phyloP scores from a whole-genome alignment of 2,797 vertebrate species.

The Labroides dimidiatus region DNA sequence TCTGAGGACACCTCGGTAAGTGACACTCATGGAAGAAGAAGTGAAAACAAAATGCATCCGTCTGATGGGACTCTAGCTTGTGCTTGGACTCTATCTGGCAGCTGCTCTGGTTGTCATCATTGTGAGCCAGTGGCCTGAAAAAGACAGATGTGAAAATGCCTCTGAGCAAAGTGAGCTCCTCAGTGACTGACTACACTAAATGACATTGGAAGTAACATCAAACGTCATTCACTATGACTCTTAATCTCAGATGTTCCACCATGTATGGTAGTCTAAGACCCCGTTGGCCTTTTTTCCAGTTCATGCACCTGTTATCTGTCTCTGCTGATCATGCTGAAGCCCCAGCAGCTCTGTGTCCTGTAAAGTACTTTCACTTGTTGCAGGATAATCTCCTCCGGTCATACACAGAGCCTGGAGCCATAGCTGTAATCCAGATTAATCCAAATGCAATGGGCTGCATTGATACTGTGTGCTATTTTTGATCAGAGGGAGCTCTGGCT shows the following conservation, averaged over 20 bases:
- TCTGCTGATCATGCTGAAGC: conserved; percentile 14
- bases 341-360: conserved; percentile 12
- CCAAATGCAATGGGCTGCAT: conserved; percentile 63
- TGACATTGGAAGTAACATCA: conserved; percentile 4
- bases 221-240: conserved; percentile 10
- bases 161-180: conserved; percentile 13
- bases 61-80: conserved; percentile 4
- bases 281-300: conserved; percentile 3
- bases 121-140: conserved; percentile 26
- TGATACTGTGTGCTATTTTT: conserved; percentile 66
- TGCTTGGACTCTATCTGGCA: conserved; percentile 21
- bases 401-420: conserved; percentile 60
- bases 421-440: conserved; percentile 79
- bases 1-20: conserved; percentile 97
- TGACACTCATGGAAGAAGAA: too few species aligned
- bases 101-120: conserved; percentile 7
- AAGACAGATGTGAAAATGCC: conserved; percentile 21
- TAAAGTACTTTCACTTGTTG: conserved; percentile 61
- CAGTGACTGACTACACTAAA: neutral
- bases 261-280: neutral
- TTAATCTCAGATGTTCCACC: conserved; percentile 19
- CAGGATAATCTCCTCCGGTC: conserved; percentile 68
- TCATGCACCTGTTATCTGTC: conserved; percentile 36
- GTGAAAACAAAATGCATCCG: too few species aligned
- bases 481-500: conserved; percentile 44